Evolutionary conservation across 2,797 vertebrate genomes (phyloP), one percentile per base, ranked within the genome.

Genomic region (Danio albolineatus): DNA sequence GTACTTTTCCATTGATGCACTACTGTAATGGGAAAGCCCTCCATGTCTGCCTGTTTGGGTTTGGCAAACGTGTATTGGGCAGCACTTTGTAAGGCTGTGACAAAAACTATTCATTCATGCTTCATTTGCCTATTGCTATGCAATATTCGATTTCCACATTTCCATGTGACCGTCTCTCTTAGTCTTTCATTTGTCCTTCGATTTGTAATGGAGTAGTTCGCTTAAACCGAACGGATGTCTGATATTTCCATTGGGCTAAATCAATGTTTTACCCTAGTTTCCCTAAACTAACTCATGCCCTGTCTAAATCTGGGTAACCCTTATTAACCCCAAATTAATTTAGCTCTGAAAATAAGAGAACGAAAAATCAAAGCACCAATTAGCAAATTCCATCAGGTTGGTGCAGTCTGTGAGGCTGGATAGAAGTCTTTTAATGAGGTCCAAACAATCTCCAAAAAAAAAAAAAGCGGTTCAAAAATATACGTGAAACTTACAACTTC

Each of bases 1-100:
- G 90, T 92, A 89, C 79, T 92, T 93, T 93, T 92, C 92, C 92
- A 85, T 79, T 76, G 67, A 38, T 83, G 53, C 61, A 66, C 64
- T 77, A 64, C 57, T 74, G 36, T 79, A 81, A 79, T 76, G 39
- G 53, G 69, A 84, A 61, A 78, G 64, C 54, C 38, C 13, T 60
- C 61, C 28, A 65, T 76, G 85, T 87, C 83, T 85, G 79, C 66
- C 76, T 80, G 70, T 82, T 80, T 70, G 74, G 46, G 66, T 83
- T 61, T 82, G 49, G 57, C 64, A 64, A 17, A 81, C 67, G 80
- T 49, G 61, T 53, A 80, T 67, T 80, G 54, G 13, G n/a, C 65
- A 56, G 59, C 70, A 43, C 54, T 80, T 83, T 78, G 17, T 67
- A 62, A 64, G 49, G 21, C 53, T 62, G 62, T 54, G 38, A 65